phyloP scores from a whole-genome alignment of 1,140 invertebrate species.

The Drosophila subobscura region DNA sequence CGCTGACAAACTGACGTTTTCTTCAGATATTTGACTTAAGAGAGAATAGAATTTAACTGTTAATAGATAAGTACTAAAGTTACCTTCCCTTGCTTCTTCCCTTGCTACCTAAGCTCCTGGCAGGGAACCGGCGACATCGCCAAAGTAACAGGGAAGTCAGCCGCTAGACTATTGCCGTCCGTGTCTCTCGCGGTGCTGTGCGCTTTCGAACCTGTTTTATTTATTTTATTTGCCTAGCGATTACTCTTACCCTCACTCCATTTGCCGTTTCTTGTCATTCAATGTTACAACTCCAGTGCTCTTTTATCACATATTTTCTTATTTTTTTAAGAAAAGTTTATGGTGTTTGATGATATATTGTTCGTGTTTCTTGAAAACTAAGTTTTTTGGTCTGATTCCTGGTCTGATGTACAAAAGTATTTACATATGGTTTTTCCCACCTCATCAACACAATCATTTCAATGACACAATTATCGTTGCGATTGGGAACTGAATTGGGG shows the following conservation, averaged over 20 bases:
- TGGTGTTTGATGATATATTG: slow-evolving; percentile 7
- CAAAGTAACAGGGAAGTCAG: neutral
- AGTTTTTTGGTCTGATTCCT: slow-evolving; percentile 35
- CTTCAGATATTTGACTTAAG: no score
- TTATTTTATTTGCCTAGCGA: slow-evolving; percentile 7
- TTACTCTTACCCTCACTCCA: neutral
- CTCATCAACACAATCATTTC: no score
- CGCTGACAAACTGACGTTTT: neutral
- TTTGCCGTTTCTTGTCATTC: neutral
- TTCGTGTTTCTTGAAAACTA: slow-evolving; percentile 29
- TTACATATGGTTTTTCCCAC: no score
- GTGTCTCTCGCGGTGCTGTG: neutral
- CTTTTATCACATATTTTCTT: slow-evolving; percentile 15
- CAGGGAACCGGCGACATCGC: neutral
- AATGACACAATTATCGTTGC: no score
- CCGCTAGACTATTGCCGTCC: neutral
- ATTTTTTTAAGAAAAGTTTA: neutral
- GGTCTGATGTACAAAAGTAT: no score
- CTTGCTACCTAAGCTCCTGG: neutral
- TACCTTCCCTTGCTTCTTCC: neutral
- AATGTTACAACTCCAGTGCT: neutral
- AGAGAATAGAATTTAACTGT: neutral
- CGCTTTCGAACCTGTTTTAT: slow-evolving; percentile 37
- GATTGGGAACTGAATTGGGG: no score
- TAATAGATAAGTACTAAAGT: neutral